These are phyloP conservation scores for Thripadectes ignobilis DNA, from an alignment of 2,797 vertebrate species.

Conservation along the genomic window DNA sequence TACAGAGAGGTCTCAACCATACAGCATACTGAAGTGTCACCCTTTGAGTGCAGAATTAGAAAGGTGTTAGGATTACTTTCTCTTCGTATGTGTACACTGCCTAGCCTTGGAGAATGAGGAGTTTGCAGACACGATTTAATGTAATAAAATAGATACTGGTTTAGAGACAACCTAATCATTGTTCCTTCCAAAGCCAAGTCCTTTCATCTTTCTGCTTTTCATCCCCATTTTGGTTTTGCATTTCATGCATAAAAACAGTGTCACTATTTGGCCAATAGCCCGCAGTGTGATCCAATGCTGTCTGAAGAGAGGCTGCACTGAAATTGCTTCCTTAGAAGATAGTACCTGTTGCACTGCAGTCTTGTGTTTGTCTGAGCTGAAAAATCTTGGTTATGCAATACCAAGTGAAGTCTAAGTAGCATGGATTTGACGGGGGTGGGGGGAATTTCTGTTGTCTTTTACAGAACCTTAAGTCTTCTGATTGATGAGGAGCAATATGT, in stretches of 20 bases:
- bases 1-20: neutral
- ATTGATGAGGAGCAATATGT: neutral
- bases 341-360: neutral
- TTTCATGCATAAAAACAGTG: neutral
- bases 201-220: neutral
- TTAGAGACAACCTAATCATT: neutral
- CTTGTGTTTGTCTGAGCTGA: neutral
- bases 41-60: neutral
- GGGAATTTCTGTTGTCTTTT: neutral
- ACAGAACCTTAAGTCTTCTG: neutral
- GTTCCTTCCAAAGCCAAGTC: neutral
- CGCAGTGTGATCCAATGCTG: rapidly evolving
- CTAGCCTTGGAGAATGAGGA: neutral
- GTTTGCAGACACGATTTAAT: neutral
- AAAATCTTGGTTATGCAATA: neutral
- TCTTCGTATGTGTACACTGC: neutral
- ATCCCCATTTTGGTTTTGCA: neutral
- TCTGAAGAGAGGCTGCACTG: neutral
- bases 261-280: neutral
- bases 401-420: neutral
- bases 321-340: neutral
- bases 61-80: neutral
- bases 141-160: neutral
- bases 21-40: neutral
- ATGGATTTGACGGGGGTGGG: neutral